phyloP scores from a whole-genome alignment of 2,888 invertebrate species.

The Venustoraphidia nigricollis region DNA sequence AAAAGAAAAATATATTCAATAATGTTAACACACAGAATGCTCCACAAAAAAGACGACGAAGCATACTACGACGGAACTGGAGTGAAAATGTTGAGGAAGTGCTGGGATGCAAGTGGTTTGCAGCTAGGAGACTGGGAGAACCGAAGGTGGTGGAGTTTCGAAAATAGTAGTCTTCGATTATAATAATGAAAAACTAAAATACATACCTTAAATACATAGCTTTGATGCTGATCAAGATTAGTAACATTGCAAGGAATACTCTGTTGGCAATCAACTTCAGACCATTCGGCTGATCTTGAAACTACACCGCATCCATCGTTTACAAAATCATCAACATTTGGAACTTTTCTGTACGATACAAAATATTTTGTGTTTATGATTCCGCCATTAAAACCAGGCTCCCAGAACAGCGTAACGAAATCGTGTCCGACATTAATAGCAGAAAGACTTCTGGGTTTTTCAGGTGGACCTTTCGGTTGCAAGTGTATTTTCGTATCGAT shows the following conservation, averaged over 20 bases:
- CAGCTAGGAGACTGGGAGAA: too few relatives aligned
- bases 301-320: constrained; percentile 44
- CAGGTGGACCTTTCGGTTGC: constrained; percentile 79
- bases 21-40: neutral
- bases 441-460: constrained; percentile 57
- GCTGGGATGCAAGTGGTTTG: too few relatives aligned
- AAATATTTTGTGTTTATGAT: constrained; percentile 74
- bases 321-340: constrained; percentile 41
- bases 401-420: constrained; percentile 70
- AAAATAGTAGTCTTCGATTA: too few relatives aligned
- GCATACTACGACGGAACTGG: too few relatives aligned
- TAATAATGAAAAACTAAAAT: constrained; percentile 6
- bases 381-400: constrained; percentile 83
- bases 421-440: constrained; percentile 63
- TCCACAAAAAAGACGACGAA: neutral
- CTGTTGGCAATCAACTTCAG: constrained; percentile 72
- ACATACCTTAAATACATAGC: constrained; percentile 68
- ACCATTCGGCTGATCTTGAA: constrained; percentile 50
- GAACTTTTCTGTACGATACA: constrained; percentile 61
- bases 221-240: constrained; percentile 71
- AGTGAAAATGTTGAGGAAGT: too few relatives aligned
- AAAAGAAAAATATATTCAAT: constrained; percentile 4
- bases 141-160: too few relatives aligned
- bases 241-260: constrained; percentile 81
- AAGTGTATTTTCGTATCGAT: constrained; percentile 60